These are phyloP conservation scores for Theropithecus gelada DNA, from an alignment of 2,113 vertebrate genomes.

Conservation along the genomic window DNA sequence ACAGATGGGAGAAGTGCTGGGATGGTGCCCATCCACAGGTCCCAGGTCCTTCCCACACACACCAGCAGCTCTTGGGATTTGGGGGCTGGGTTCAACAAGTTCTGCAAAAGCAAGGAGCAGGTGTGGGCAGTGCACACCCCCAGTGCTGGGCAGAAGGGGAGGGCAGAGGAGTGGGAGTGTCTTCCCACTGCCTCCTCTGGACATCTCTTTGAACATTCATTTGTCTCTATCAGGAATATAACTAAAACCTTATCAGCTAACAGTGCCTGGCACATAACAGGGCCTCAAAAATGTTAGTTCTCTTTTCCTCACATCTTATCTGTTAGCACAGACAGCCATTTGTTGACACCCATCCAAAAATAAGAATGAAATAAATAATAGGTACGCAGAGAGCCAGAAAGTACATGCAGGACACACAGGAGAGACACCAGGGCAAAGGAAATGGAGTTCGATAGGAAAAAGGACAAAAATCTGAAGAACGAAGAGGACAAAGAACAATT, in stretches of 20 bases:
- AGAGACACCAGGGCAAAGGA: not conserved
- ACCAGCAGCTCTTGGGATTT: not conserved
- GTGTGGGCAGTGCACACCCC: not conserved
- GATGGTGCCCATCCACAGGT: not conserved
- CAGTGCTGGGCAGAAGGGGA: constrained; percentile 1
- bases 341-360: constrained; percentile 50
- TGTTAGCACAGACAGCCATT: not conserved
- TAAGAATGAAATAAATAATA: constrained; percentile 41
- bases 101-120: not conserved
- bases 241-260: constrained; percentile 28
- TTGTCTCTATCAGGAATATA: not conserved
- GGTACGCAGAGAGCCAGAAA: constrained; percentile 44
- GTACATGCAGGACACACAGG: not conserved
- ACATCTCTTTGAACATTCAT: constrained; percentile 15
- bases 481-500: not conserved
- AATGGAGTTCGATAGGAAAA: not conserved
- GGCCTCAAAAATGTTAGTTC: constrained; percentile 20
- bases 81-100: not conserved
- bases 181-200: not conserved
- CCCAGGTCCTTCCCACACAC: not conserved
- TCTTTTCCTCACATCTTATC: constrained; percentile 51
- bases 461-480: not conserved
- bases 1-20: not conserved
- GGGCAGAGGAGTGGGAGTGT: not conserved
- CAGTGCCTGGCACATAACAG: not conserved